These are phyloP conservation scores for Microcebus jonahi DNA, from an alignment of 2,113 vertebrate genomes.

Conservation along the genomic window DNA sequence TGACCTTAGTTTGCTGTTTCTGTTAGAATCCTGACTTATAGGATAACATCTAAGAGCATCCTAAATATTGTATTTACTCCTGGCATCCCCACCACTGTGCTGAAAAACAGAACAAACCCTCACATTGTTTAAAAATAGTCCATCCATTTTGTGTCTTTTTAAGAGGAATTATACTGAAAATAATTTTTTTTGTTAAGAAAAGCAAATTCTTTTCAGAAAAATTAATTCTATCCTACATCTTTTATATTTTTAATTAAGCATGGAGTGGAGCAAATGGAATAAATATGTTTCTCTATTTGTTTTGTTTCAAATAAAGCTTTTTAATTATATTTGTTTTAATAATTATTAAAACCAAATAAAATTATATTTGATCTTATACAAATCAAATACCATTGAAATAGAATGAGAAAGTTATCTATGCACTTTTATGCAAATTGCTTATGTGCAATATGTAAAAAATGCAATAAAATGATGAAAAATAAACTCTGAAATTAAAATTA, in stretches of 20 bases:
- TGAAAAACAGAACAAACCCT: background rate
- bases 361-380: background rate
- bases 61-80: background rate
- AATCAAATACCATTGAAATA: slow-evolving; percentile 9
- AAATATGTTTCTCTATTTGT: background rate
- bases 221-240: background rate
- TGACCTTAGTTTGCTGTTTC: background rate
- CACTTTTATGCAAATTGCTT: background rate
- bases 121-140: background rate
- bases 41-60: background rate
- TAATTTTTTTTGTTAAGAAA: background rate
- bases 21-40: background rate
- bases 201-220: background rate
- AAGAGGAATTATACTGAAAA: background rate
- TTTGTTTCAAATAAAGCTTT: slow-evolving; percentile 33
- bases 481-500: slow-evolving; percentile 20
- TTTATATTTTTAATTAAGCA: background rate
- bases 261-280: background rate
- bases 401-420: background rate
- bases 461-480: slow-evolving; percentile 1
- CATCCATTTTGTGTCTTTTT: background rate
- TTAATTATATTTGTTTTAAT: background rate
- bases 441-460: background rate
- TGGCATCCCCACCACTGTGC: background rate
- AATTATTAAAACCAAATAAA: background rate